Evolutionary conservation across 1,140 invertebrate species (phyloP).

Genomic region (Trichonephila clavipes): DNA sequence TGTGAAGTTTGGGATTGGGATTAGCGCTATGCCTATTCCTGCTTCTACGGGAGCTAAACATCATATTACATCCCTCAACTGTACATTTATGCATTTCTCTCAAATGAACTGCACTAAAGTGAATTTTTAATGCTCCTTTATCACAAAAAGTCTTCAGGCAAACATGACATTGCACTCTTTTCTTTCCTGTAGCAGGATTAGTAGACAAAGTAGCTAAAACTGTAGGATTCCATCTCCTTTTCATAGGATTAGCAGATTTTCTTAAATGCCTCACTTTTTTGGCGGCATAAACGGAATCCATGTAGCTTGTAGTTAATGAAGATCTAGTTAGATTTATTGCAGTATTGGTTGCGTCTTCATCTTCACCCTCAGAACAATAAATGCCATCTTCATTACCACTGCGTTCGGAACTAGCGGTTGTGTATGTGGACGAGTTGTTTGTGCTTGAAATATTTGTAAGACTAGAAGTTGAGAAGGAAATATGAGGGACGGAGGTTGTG

Average conservation of each 20-base stretch:
- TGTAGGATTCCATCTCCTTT: slow-evolving; percentile 94
- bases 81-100: slow-evolving; percentile 99
- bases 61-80: slow-evolving; percentile 99
- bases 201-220: slow-evolving; percentile 94
- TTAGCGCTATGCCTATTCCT: slow-evolving; percentile 98
- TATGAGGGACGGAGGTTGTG: slow-evolving; percentile 77
- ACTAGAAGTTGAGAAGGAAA: slow-evolving; percentile 74
- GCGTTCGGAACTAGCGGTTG: slow-evolving; percentile 51
- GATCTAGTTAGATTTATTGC: slow-evolving; percentile 78
- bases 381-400: slow-evolving; percentile 48
- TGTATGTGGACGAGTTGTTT: slow-evolving; percentile 81
- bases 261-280: slow-evolving; percentile 83
- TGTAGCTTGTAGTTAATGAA: slow-evolving; percentile 38
- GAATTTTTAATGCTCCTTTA: slow-evolving; percentile 99
- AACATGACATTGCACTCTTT: slow-evolving; percentile 98
- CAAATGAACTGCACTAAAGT: slow-evolving; percentile 99
- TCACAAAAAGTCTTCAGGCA: slow-evolving; percentile 99
- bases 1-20: slow-evolving; percentile 98
- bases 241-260: slow-evolving; percentile 92
- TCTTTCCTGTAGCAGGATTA: slow-evolving; percentile 95
- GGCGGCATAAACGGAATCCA: slow-evolving; percentile 79
- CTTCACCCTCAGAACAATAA: slow-evolving; percentile 68
- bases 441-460: slow-evolving; percentile 79
- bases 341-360: slow-evolving; percentile 77
- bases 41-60: slow-evolving; percentile 98